These are phyloP conservation scores for Eupithecia vulgata DNA, from an alignment of 2,888 invertebrate genomes.

Conservation along the genomic window DNA sequence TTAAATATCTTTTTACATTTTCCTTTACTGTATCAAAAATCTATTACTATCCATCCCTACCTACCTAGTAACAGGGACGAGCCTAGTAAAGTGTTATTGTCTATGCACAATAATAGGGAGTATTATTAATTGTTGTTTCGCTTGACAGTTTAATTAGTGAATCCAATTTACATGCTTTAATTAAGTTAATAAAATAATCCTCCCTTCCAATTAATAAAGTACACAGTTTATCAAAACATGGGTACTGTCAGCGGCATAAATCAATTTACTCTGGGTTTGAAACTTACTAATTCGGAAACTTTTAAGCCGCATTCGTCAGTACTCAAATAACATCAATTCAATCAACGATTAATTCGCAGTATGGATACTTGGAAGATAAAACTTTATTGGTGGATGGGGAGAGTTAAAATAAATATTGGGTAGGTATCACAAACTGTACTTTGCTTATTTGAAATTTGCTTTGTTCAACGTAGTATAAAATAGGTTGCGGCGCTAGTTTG, in stretches of 20 bases:
- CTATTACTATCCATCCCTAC: too few species aligned
- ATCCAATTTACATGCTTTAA: constrained; percentile 11
- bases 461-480: too few species aligned
- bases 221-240: constrained; percentile 20
- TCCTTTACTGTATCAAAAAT: too few species aligned
- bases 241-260: constrained; percentile 10
- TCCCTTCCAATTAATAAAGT: constrained; percentile 23
- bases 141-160: constrained; percentile 13
- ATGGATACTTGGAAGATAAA: not conserved
- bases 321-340: not conserved
- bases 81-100: not conserved
- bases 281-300: not conserved
- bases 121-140: constrained; percentile 6
- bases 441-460: too few species aligned
- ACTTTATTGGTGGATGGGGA: too few species aligned
- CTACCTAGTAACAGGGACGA: too few species aligned
- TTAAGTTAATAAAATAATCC: constrained; percentile 13
- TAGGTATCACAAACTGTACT: too few species aligned
- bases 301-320: not conserved
- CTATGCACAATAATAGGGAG: not conserved
- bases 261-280: not conserved
- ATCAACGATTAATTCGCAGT: not conserved
- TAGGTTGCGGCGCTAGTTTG: too few species aligned
- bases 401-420: too few species aligned
- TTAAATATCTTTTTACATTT: too few species aligned